These are phyloP conservation scores for Microcebus tavaratra DNA, from an alignment of 2,113 vertebrate genomes.

Conservation along the genomic window DNA sequence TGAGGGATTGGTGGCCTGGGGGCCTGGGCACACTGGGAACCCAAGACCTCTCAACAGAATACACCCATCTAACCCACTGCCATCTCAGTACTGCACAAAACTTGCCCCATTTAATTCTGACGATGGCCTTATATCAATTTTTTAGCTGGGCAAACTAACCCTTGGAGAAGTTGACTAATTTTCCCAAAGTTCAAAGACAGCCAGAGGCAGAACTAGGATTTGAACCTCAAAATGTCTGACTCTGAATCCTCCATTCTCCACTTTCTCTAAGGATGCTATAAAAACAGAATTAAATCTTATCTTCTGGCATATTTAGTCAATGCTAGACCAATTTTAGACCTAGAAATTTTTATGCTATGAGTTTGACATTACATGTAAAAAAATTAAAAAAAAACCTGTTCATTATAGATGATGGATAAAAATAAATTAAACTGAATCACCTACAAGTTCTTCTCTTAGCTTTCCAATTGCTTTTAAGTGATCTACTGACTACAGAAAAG, in stretches of 20 bases:
- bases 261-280: not conserved
- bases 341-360: slow-evolving; percentile 13
- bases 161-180: not conserved
- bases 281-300: slow-evolving; percentile 4
- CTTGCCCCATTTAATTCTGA: not conserved
- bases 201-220: not conserved
- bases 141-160: not conserved
- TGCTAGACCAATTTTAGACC: slow-evolving; percentile 10
- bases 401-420: slow-evolving; percentile 1
- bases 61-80: fast-evolving
- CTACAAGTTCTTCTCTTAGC: not conserved
- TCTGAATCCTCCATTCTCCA: not conserved
- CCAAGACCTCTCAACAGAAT: not conserved
- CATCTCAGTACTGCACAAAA: not conserved
- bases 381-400: not conserved
- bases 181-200: not conserved
- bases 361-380: slow-evolving; percentile 25
- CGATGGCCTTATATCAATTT: not conserved
- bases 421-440: slow-evolving; percentile 1
- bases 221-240: slow-evolving; percentile 38
- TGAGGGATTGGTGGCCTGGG: not conserved
- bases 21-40: not conserved
- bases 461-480: not conserved
- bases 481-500: not conserved
- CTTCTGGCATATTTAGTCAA: not conserved